Base-by-base conservation (phyloP, 2,888 invertebrate genomes). In the Hypomecis punctinalis region DNA sequence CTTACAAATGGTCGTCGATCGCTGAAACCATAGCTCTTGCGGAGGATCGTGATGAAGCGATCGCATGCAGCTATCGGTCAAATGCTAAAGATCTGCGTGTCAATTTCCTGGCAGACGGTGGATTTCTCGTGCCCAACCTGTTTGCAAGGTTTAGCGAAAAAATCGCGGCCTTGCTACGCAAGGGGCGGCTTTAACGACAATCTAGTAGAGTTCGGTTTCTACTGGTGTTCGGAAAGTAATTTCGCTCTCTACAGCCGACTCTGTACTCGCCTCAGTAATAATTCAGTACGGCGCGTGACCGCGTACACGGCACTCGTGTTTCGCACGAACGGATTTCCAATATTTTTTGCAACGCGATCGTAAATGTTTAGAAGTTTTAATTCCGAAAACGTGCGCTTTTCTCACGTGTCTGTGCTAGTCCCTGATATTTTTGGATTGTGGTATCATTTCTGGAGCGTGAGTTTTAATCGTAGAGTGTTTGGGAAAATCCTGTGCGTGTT, bases 271-370 rank as follows among this genome's bases (percentile, higher is more conserved):
- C 48, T 82, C 80, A 48, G 53, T 45, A 86, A 88, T 89, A 86
- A 90, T 88, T 90, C 86, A 91, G 91, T 91, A 81, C 70, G 79
- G 83, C 90, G 90, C 88, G 86, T 86, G 89, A 85, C 84, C 79
- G 85, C 86, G 86, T 80, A 75, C 77, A 69, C 70, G 72, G 63
- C 71, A 78, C 85, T 86, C 78, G 83, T 76, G 72, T 76, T 67
- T 69, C 64, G 76, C 71, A 69, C 63, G 70, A 63, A 68, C 73
- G 70, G 66, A 72, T 72, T 69, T 73, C 69, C 67, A 73, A 72
- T 69, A 73, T 67, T 56, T 67, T 72, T 72, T 69, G 74, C 68
- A 66, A 70, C 75, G 77, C 79, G 81, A 81, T 83, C 84, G 84
- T 78, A 75, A 80, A 79, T 81, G 75, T 81, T 73, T 70, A 73